phyloP scores from a whole-genome alignment of 2,113 vertebrate genomes.

The Microtus montanus region DNA sequence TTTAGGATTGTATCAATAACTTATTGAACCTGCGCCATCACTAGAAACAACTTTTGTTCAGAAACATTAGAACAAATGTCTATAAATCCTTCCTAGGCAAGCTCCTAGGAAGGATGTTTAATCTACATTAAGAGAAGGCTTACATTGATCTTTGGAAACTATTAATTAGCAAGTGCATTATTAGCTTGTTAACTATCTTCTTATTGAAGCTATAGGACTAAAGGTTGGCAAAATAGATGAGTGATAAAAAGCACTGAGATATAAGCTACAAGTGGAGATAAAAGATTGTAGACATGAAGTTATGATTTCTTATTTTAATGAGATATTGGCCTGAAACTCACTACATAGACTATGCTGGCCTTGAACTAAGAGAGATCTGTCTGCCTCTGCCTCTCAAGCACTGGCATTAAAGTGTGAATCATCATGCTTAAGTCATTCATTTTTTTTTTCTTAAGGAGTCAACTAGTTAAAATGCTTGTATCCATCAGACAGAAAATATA shows the following conservation, averaged over 20 bases:
- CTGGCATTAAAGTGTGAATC: background rate
- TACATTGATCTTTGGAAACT: slow-evolving; percentile 45
- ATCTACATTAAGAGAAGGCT: background rate
- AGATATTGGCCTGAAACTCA: background rate
- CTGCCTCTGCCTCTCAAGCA: background rate
- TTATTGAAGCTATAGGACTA: background rate
- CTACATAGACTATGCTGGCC: background rate
- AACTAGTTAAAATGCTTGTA: background rate
- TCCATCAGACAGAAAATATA: background rate
- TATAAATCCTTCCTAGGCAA: slow-evolving; percentile 21
- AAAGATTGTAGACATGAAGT: background rate
- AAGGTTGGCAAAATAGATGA: background rate
- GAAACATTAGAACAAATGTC: slow-evolving; percentile 15
- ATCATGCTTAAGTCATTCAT: background rate
- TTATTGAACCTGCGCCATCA: background rate
- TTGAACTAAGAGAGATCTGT: background rate
- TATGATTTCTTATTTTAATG: background rate
- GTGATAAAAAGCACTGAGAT: background rate
- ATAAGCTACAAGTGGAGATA: background rate
- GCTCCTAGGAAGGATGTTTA: background rate
- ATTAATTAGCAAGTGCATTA: slow-evolving; percentile 51
- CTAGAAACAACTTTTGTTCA: slow-evolving; percentile 11
- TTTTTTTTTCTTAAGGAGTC: background rate
- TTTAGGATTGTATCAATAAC: slow-evolving; percentile 28
- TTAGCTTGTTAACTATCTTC: background rate